Evolutionary conservation across 2,888 invertebrate species (phyloP), one percentile per base, ranked within the genome.

Genomic region (Physocephala rufipes): DNA sequence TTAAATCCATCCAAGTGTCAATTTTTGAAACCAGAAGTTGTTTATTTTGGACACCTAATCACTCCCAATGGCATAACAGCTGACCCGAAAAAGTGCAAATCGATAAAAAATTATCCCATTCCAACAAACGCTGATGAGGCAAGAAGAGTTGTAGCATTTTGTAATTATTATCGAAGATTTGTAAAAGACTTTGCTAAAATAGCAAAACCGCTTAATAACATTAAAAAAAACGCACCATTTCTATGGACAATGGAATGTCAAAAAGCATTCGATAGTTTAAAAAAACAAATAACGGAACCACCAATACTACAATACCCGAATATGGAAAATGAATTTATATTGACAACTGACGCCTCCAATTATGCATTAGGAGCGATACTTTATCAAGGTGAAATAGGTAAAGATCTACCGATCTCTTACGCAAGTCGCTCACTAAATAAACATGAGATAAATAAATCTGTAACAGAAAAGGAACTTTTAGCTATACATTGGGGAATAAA

Each of bases 11-110:
- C 28, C 9, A 59, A 30, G 30, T 59, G 59, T 59, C n/a, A 19
- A n/a, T 59, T 59, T n/a, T 59, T 30, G 30, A 24, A 36, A 30
- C 59, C 59, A 26, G 59, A 59, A 59, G 59, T 59, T n/a, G 30
- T 26, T 16, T 59, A 59, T 19, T n/a, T 30, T 16, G 30, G 59
- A n/a, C n/a, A n/a, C n/a, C n/a, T n/a, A n/a, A n/a, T n/a, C n/a
- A n/a, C n/a, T n/a, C n/a, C n/a, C n/a, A n/a, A n/a, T n/a, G n/a
- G n/a, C n/a, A n/a, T n/a, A n/a, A n/a, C n/a, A n/a, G n/a, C n/a
- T n/a, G n/a, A 55, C 26, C 24, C 55, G 2, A 7, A 16, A 19
- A 61, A 59, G 9, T 59, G 7, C 36, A 16, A 28, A 36, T 19
- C 19, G 19, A 19, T 30, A 12, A 61, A 61, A 36, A 30, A 30